Base-by-base conservation (phyloP, 2,113 vertebrate genomes). In the Oceanodroma tethys region DNA sequence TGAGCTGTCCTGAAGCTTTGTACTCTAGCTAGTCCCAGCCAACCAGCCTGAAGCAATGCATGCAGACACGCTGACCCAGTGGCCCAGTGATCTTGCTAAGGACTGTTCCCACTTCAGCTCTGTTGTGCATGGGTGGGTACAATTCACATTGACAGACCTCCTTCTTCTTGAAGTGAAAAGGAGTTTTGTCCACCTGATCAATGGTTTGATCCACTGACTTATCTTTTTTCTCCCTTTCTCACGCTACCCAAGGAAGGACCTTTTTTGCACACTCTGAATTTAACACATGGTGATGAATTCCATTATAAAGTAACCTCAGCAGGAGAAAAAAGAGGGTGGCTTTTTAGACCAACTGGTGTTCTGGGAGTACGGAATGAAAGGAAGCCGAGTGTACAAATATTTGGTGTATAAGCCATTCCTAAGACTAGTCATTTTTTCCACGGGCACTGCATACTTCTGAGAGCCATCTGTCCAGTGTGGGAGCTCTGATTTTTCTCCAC, bases 21-120 rank as follows among this genome's bases (percentile, higher is more conserved):
- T 36, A 16, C 0, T 0, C 11, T 38, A 48, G 19, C 4, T 48
- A 29, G 32, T 32, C 48, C 27, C 13, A n/a, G 40, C 5, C n/a
- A 34, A 9, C 19, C 48, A 55, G 32, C 32, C 32, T 19, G 29
- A 47, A 43, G n/a, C 25, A 40, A 5, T 8, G 32, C 9, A 1
- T 2, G 7, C 23, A 59, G 38, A 12, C 13, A 18, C 0, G 0
- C 26, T n/a, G 48, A 34, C 15, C 13, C 29, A 29, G n/a, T 11
- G 21, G 19, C 12, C 17, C 13, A 8, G 30, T 7, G 12, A 11
- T 29, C 50, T 48, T 43, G 15, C 43, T 48, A 14, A 67, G 26
- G 42, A 13, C 22, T 40, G 34, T 30, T 72, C 38, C 43, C 22
- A 3, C 30, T 72, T 13, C 16, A 52, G 16, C 22, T 63, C 53